Evolutionary conservation across 2,888 invertebrate genomes (phyloP).

Genomic region (Sphaerophoria taeniata): DNA sequence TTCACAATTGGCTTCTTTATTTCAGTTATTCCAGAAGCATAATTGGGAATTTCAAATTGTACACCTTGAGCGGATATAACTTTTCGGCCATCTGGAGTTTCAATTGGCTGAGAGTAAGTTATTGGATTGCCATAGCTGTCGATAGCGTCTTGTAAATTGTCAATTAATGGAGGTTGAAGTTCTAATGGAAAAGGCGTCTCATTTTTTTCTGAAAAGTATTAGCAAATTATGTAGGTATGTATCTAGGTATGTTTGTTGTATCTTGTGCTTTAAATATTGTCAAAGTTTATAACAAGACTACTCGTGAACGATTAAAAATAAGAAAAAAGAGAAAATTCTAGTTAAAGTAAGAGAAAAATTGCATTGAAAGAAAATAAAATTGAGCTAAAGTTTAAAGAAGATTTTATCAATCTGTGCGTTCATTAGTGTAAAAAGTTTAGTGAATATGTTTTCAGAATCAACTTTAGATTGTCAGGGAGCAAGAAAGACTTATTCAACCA

Average conservation of each 20-base stretch:
- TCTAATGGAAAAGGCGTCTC: conserved; percentile 81
- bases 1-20: conserved; percentile 81
- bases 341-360: no score
- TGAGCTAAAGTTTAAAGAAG: no score
- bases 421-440: no score
- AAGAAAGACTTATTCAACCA: no score
- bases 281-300: no score
- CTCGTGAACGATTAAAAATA: no score
- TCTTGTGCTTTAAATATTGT: not conserved
- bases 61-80: conserved; percentile 80
- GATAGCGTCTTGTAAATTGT: conserved; percentile 76
- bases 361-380: no score
- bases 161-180: conserved; percentile 80
- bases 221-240: not conserved
- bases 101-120: conserved; percentile 79
- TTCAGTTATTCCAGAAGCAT: conserved; percentile 83
- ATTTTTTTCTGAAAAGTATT: conserved; percentile 80
- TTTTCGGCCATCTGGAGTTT: conserved; percentile 81
- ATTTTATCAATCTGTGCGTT: no score
- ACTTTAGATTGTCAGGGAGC: no score
- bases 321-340: no score
- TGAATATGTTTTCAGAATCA: no score
- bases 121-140: conserved; percentile 83
- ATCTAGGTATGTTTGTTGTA: conserved; percentile 41
- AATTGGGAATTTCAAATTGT: conserved; percentile 82